Conservation (phyloP, 2,797 vertebrate species). For the Alcedo atthis region DNA sequence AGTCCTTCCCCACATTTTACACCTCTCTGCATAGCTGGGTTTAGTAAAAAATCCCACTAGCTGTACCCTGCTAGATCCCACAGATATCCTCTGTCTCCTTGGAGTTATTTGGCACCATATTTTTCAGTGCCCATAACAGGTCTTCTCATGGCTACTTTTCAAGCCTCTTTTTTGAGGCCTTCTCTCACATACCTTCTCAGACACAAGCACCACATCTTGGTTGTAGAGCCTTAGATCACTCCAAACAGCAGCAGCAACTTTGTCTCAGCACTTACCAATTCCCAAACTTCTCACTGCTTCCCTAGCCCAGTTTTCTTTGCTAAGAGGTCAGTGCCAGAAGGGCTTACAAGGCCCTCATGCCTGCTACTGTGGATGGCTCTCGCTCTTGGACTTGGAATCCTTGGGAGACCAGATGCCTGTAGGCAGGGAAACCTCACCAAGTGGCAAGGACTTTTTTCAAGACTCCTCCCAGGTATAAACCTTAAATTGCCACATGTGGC, state of each 20-base stretch:
- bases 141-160: neutral
- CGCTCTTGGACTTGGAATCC: neutral
- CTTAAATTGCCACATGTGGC: fast-evolving
- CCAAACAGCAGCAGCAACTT: neutral
- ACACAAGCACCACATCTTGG: neutral
- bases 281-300: neutral
- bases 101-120: neutral
- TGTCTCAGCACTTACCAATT: neutral
- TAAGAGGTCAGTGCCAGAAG: neutral
- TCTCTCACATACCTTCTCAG: neutral
- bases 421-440: neutral
- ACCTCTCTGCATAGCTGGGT: neutral
- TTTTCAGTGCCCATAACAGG: neutral
- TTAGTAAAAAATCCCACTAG: neutral
- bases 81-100: neutral
- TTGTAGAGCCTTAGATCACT: neutral
- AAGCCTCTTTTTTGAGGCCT: neutral
- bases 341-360: neutral
- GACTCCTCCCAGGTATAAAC: neutral
- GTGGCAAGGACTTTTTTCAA: neutral
- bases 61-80: neutral
- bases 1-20: neutral
- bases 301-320: neutral
- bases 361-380: neutral
- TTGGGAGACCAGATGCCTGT: neutral